Conservation (phyloP, 2,113 vertebrate species). For the Catharus bicknelli region DNA sequence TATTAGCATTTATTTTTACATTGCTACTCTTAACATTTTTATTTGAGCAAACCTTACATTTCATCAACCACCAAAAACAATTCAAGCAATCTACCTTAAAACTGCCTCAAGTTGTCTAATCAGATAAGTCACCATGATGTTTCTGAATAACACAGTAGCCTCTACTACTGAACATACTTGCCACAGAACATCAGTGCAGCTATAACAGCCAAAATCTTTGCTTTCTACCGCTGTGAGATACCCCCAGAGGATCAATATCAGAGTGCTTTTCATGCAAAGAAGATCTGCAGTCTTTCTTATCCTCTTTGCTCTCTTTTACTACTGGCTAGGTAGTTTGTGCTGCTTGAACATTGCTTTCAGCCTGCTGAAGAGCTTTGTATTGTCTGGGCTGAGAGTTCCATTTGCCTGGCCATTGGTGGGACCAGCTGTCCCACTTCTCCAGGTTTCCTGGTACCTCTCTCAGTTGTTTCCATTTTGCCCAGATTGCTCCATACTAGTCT, state of each 20-base stretch:
- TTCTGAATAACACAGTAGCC: neutral
- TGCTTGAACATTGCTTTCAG: neutral
- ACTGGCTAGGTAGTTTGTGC: neutral
- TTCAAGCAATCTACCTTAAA: neutral
- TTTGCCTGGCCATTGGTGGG: neutral
- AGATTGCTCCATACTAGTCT: fast-evolving
- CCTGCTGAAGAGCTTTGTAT: neutral
- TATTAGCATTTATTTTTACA: neutral
- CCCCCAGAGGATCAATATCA: neutral
- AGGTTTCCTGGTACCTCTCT: neutral
- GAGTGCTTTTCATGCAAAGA: neutral
- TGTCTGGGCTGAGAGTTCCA: fast-evolving
- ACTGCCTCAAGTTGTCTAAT: neutral
- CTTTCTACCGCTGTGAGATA: neutral
- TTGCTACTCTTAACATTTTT: neutral
- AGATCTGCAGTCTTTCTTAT: neutral
- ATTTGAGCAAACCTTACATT: neutral
- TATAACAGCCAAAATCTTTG: neutral
- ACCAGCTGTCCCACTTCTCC: neutral
- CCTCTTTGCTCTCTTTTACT: neutral
- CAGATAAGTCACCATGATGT: neutral
- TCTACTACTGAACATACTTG: neutral
- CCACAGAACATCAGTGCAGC: neutral
- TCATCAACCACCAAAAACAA: neutral
- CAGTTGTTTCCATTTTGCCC: neutral